These are phyloP conservation scores for Aphelenchoides avenae DNA, from an alignment of 1,140 invertebrate species.

Conservation along the genomic window DNA sequence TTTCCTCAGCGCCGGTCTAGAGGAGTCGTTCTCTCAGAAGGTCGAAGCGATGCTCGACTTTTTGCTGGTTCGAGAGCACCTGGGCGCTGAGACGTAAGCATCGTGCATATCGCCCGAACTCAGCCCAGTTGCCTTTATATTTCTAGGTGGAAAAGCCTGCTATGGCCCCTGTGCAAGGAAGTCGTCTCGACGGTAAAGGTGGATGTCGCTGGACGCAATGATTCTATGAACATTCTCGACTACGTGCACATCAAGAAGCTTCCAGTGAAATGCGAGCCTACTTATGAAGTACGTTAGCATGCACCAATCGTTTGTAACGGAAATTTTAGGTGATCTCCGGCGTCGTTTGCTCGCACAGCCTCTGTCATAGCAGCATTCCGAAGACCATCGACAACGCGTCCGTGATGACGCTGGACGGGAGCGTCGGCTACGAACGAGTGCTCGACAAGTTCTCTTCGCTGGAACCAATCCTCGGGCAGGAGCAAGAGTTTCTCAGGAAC, in stretches of 20 bases:
- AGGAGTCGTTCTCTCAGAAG: conserved; percentile 36
- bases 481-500: conserved; percentile 54
- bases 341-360: conserved; percentile 39
- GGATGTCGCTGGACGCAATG: conserved; percentile 58
- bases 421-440: conserved; percentile 56
- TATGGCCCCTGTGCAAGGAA: conserved; percentile 40
- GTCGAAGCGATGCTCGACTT: conserved; percentile 40
- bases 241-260: conserved; percentile 41
- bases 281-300: neutral
- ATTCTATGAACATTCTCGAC: conserved; percentile 61
- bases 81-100: conserved; percentile 16
- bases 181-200: conserved; percentile 57
- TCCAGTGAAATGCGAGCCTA: too few species aligned
- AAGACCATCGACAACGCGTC: conserved; percentile 39
- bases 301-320: too few species aligned
- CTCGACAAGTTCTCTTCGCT: conserved; percentile 48
- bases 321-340: conserved; percentile 35
- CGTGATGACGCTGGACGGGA: conserved; percentile 38
- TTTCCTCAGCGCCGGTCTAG: neutral
- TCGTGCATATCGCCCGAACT: too few species aligned
- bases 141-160: conserved; percentile 47
- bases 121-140: too few species aligned
- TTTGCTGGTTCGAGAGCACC: conserved; percentile 41
- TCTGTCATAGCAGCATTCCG: conserved; percentile 35
- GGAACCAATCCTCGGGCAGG: conserved; percentile 54